Base-by-base conservation (phyloP, 2,888 invertebrate species). In the Tinea pellionella region DNA sequence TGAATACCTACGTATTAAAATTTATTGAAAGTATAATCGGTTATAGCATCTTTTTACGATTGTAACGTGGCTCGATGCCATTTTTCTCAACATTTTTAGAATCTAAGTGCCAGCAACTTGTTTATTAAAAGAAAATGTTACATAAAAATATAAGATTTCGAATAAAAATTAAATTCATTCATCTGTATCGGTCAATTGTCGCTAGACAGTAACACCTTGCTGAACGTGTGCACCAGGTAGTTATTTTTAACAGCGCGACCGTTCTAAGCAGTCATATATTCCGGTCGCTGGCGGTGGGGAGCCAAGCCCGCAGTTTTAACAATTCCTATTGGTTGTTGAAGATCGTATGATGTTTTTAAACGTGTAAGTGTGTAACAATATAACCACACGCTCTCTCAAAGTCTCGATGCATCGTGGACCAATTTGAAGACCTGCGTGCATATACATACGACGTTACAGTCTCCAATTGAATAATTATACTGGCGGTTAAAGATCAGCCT, bases 271-370 rank as follows among this genome's bases (percentile, higher is more conserved):
- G n/a, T n/a, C 37, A 37, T 78, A 74, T 85, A 85, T 85, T 81
- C 86, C 84, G 65, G 70, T 66, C 74, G 7, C n/a, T 63, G 68
- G 65, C 77, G 73, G 83, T 78, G 84, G 86, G 84, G 80, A 74
- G 87, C 67, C 88, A 81, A 86, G 88, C 88, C 88, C 88, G 86
- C 87, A 72, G 73, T 74, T 74, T 69, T 64, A 69, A 66, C 61
- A 47, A 47, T 63, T 73, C 64, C 66, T 65, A 88, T 88, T 88
- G 88, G 88, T 70, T 72, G 66, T 65, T 65, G 62, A 62, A 68
- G 67, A 88, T 88, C 88, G 78, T 87, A 87, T 77, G 88, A 88
- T 87, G 68, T 77, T 70, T 73, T 69, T 70, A 62, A 63, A 64
- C 72, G 80, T 83, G 80, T 80, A 80, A 64, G 80, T 73, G 69